Conservation (phyloP, 2,113 vertebrate genomes). For the Micronisus gabar region DNA sequence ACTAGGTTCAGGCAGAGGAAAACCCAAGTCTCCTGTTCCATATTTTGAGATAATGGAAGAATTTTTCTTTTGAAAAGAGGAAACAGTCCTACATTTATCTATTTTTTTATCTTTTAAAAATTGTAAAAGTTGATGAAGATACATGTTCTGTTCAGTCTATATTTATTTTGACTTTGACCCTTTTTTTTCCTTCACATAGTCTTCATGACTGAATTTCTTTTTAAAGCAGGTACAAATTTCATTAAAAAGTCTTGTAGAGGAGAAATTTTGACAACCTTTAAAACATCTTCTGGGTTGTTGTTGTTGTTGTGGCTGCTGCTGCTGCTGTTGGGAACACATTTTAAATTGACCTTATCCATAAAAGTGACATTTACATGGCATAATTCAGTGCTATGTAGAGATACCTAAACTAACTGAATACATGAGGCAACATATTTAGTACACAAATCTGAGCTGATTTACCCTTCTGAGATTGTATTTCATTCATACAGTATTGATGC, state of each 20-base stretch:
- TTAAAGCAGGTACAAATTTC: background rate
- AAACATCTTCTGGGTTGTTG: background rate
- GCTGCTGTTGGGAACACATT: conserved; percentile 4
- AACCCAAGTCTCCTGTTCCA: background rate
- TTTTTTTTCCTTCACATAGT: background rate
- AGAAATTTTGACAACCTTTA: conserved; percentile 9
- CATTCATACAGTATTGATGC: background rate
- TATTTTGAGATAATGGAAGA: background rate
- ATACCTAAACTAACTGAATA: background rate
- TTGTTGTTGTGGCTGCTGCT: background rate
- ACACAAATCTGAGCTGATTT: background rate
- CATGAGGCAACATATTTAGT: background rate
- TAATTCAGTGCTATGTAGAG: conserved; percentile 5
- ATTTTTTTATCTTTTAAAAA: background rate
- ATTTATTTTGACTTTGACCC: background rate
- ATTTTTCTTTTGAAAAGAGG: background rate
- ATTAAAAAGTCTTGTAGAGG: background rate
- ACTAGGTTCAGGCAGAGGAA: background rate
- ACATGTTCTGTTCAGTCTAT: background rate
- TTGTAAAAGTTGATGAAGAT: background rate
- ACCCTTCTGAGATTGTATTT: background rate
- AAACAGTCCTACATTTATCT: background rate
- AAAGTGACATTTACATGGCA: conserved; percentile 51
- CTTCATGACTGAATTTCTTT: background rate
- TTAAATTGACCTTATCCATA: conserved; percentile 63